Base-by-base conservation (phyloP, 2,113 vertebrate species). In the Synchiropus splendidus region DNA sequence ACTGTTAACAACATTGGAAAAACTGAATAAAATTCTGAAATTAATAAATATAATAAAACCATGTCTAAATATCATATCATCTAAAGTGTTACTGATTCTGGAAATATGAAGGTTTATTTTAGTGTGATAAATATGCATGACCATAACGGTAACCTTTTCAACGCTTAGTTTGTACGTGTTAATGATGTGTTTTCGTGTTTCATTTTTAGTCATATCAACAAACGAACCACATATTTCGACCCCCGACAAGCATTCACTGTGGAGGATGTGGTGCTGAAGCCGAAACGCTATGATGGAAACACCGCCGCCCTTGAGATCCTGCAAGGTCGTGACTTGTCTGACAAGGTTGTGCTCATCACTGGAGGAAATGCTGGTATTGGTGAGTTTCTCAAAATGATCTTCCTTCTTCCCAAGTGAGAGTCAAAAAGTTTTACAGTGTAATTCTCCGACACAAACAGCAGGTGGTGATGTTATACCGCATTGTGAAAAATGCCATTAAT, bases 191-290 rank as follows among this genome's bases (percentile, higher is more conserved):
- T 27, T 27, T 27, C 8, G 21, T 59, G 12, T 58, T 5, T 46
- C 2, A 10, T 61, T 65, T 51, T 36, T 70, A 99, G 95, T 51
- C 94, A 99, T 64, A 93, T 99, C 68, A 97, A 99, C 79, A 97
- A 96, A 75, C 82, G 95, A 58, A 94, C 81, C 34, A 97, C 96
- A 1, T 94, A 94, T 58, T 86, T 99, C 63, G 96, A 99, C 64
- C 96, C 96, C 2, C 85, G 94, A n/a, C 82, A 98, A 68, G 96
- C 94, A 1, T 99, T 99, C 53, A 96, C 92, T 0, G 88, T 98
- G 38, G 96, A 98, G 52, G 94, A 97, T 13, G 85, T 87, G 14
- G 78, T 89, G 9, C 65, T 83, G 10, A 97, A 95, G 66, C 88
- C 90, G 0, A 80, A 96, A 51, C 88, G 88, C 4, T 98, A 91